These are phyloP conservation scores for Aspidiotus rigidus DNA, from an alignment of 2,888 invertebrate genomes.

Conservation along the genomic window DNA sequence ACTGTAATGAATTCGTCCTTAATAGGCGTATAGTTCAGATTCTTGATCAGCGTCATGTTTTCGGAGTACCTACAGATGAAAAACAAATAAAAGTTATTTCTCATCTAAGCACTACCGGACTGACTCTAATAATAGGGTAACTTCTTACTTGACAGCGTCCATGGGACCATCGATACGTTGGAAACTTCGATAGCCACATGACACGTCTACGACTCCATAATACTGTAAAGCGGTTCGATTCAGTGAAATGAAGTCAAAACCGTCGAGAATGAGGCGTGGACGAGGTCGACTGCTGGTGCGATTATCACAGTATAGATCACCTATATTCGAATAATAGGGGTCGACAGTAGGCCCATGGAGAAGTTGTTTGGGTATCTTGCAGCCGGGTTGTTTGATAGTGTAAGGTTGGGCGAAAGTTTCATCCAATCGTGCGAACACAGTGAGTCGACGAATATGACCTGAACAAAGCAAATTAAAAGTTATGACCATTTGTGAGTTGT, in stretches of 20 bases:
- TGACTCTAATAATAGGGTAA: too few species aligned
- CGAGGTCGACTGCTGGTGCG: background rate
- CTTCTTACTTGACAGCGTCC: background rate
- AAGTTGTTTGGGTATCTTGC: background rate
- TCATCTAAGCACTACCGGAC: background rate
- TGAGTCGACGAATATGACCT: too few species aligned
- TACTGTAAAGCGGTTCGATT: background rate
- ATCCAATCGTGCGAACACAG: too few species aligned
- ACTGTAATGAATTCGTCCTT: background rate
- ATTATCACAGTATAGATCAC: background rate
- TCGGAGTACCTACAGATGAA: background rate
- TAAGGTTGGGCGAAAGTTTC: background rate
- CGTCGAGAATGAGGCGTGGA: background rate
- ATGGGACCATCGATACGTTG: background rate
- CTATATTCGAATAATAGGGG: background rate
- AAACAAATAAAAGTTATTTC: background rate
- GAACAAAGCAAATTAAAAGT: too few species aligned
- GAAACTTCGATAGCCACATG: background rate
- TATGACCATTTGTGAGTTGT: too few species aligned
- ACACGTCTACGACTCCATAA: background rate
- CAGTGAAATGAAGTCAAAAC: background rate
- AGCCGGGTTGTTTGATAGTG: background rate
- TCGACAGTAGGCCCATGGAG: background rate
- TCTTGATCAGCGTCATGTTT: background rate
- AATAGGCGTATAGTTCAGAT: background rate